phyloP scores from a whole-genome alignment of 2,797 vertebrate genomes.

The Melanotaenia nigrans region DNA sequence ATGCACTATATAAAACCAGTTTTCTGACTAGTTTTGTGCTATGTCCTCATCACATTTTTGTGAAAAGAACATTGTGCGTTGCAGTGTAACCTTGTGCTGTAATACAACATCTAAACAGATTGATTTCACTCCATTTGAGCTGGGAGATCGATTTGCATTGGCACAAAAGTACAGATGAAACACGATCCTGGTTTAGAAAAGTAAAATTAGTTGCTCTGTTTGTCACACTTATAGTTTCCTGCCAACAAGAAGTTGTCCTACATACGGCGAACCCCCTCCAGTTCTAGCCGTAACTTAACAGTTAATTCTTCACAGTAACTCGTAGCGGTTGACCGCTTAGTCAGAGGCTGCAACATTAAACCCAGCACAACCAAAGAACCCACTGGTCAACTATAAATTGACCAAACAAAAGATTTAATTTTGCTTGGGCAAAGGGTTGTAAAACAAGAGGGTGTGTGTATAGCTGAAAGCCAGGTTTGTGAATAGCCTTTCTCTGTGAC shows the following conservation, averaged over 20 bases:
- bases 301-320: constrained; percentile 38
- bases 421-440: constrained; percentile 72
- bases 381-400: constrained; percentile 67
- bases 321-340: constrained; percentile 59
- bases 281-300: constrained; percentile 44
- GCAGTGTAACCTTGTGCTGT: constrained; percentile 54
- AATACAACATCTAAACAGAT: constrained; percentile 39
- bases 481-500: constrained; percentile 79
- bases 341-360: constrained; percentile 49
- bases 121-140: constrained; percentile 31
- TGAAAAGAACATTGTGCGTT: constrained; percentile 44
- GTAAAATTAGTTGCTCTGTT: constrained; percentile 38
- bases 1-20: constrained; percentile 55
- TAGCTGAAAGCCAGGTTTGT: constrained; percentile 76
- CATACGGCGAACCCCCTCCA: constrained; percentile 21
- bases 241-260: constrained; percentile 34
- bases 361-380: constrained; percentile 83
- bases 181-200: constrained; percentile 52
- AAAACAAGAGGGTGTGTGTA: constrained; percentile 68
- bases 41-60: constrained; percentile 36
- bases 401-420: constrained; percentile 71
- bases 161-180: constrained; percentile 22
- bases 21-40: constrained; percentile 51
- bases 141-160: constrained; percentile 14
- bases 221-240: constrained; percentile 26